Percentiles rank a stretch among this genome's conserved stretches.
Conservation (phyloP, 2,113 vertebrate species). For the Lucifuga dentata region DNA sequence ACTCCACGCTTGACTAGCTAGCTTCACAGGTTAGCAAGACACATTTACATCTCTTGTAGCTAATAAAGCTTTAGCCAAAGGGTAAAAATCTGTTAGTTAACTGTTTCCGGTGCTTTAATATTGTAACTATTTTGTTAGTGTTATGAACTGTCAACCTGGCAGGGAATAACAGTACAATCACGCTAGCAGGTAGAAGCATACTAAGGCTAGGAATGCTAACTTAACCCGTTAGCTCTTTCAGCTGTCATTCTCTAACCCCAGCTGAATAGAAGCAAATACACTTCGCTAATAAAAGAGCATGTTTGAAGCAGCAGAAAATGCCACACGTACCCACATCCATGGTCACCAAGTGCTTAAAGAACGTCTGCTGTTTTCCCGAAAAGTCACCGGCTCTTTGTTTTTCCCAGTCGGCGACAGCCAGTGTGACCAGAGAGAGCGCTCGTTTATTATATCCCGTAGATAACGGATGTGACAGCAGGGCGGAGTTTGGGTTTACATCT, state of each 20-base stretch:
- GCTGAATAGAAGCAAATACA: slow-evolving; percentile 9
- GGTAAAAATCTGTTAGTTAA: too few species aligned
- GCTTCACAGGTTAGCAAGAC: slow-evolving; percentile 36
- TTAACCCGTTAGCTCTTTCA: slow-evolving; percentile 68
- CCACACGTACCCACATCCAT: slow-evolving; percentile 80
- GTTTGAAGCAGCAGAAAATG: not conserved
- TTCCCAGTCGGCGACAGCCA: slow-evolving; percentile 71
- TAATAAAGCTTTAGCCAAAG: too few species aligned
- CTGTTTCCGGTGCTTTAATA: not conserved
- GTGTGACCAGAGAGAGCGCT: slow-evolving; percentile 57
- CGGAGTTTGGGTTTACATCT: slow-evolving; percentile 54
- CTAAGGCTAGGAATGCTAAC: slow-evolving; percentile 60
- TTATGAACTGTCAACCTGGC: not conserved
- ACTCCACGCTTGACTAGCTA: slow-evolving; percentile 21
- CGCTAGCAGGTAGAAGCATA: slow-evolving; percentile 26
- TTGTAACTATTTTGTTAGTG: not conserved
- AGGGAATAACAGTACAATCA: slow-evolving; percentile 5
- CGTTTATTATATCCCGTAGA: slow-evolving; percentile 21
- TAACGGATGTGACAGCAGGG: slow-evolving; percentile 59
- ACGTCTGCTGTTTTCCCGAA: slow-evolving; percentile 40
- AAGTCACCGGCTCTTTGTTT: slow-evolving; percentile 81
- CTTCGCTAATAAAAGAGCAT: not conserved
- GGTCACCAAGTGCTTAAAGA: slow-evolving; percentile 42
- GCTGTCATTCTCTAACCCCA: slow-evolving; percentile 51
- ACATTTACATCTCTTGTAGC: not conserved